Evolutionary conservation across 1,140 invertebrate genomes (phyloP), one percentile per base, ranked within the genome.

Genomic region (Ylistrum balloti): DNA sequence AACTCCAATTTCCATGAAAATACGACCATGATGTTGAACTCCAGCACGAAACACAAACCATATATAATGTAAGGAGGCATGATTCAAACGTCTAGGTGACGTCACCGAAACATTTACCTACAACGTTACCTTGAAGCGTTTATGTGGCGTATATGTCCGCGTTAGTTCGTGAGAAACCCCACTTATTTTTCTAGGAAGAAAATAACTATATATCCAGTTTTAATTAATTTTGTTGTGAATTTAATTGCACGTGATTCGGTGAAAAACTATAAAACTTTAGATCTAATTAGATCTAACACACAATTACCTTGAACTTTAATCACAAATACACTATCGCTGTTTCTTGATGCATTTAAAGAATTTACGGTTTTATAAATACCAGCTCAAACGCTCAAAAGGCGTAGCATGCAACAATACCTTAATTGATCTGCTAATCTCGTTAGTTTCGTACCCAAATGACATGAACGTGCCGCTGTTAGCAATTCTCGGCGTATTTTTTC

Each of bases 361-460:
- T 28, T 74, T 28, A 74, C 56, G 56, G 56, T n/a, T 5, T 2
- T 3, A 74, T 74, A 28, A 28, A 74, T 28, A 28, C 22, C 22
- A 74, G 9, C 17, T 7, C 3, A n/a, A 74, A 28, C 56, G 56
- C 56, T 28, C 20, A 5, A 74, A 28, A 22, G 17, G 56, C 28
- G 5, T 28, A 0, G 56, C 56, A 74, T n/a, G 56, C 56, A 28
- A 17, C 5, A 28, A 7, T 11, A 74, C 28, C 28, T 74, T 74
- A 74, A 74, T 74, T 74, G 56, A 74, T 74, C 56, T 28, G 56
- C 22, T 74, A 74, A 74, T 74, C 56, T 17, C 5, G 56, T 74
- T 74, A n/a, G 56, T 74, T 74, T 74, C 56, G 56, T 11, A 74
- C 56, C 56, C 56, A 74, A 74, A 74, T 74, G 56, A 74, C 56